phyloP scores from a whole-genome alignment of 2,888 invertebrate genomes.

The Tromatobia lineatoria region DNA sequence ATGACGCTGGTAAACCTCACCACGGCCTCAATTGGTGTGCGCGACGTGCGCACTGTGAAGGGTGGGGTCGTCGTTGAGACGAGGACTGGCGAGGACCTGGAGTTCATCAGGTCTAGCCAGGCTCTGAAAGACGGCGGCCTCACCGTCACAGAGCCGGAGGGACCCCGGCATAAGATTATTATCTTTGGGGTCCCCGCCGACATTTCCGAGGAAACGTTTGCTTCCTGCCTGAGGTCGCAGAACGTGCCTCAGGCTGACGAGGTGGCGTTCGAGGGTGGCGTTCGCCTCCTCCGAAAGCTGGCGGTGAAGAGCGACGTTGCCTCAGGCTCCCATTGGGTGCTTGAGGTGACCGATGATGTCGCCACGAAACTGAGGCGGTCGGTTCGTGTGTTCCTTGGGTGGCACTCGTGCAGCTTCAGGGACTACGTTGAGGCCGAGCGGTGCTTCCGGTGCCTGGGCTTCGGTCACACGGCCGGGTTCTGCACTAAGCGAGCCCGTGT shows the following conservation, averaged over 20 bases:
- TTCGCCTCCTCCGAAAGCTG: not conserved
- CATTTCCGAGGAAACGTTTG: not conserved
- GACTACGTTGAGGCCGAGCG: slow-evolving; percentile 34
- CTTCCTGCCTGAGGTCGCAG: not conserved
- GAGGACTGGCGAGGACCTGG: not conserved
- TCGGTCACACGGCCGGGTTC: not conserved
- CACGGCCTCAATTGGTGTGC: not conserved
- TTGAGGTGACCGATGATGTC: not conserved
- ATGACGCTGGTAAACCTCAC: slow-evolving; percentile 13
- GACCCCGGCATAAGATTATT: not conserved
- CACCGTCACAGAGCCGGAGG: slow-evolving; percentile 6
- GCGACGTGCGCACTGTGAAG: not conserved
- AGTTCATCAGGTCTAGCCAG: slow-evolving; percentile 1
- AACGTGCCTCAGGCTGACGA: not conserved
- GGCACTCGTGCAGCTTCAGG: slow-evolving; percentile 23
- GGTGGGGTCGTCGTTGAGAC: slow-evolving; percentile 33
- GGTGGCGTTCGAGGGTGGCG: too few relatives aligned
- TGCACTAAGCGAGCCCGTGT: not conserved
- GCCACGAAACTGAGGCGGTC: not conserved
- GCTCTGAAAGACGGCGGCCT: not conserved
- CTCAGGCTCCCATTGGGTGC: not conserved
- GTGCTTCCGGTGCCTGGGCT: not conserved
- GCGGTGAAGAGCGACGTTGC: not conserved
- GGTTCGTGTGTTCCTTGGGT: slow-evolving; percentile 23
- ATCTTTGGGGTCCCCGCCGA: slow-evolving; percentile 10